phyloP scores from a whole-genome alignment of 2,888 invertebrate species.

The Folsomia candida region DNA sequence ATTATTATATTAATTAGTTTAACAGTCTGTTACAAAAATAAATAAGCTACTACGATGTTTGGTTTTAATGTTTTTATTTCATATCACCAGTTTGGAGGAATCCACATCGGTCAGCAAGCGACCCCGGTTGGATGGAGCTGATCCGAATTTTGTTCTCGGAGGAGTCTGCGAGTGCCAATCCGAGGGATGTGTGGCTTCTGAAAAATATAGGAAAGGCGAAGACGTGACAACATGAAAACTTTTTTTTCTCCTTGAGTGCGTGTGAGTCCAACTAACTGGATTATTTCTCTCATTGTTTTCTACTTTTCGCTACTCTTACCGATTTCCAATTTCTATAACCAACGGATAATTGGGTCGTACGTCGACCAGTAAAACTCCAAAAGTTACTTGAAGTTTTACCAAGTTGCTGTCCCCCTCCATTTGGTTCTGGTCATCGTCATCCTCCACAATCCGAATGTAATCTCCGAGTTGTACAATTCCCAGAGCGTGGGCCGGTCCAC shows the following conservation, averaged over 20 bases:
- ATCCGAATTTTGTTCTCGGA: constrained; percentile 46
- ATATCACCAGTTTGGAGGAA: constrained; percentile 40
- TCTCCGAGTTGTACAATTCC: constrained; percentile 50
- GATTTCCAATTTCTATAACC: constrained; percentile 49
- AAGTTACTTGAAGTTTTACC: constrained; percentile 44
- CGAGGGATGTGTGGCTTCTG: constrained; percentile 46
- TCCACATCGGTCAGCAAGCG: constrained; percentile 46
- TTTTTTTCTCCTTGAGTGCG: background rate
- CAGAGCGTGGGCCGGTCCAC: constrained; percentile 44
- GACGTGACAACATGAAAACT: background rate
- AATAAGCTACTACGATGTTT: no score
- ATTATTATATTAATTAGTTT: no score
- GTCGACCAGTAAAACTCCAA: constrained; percentile 45
- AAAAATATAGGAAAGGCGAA: no score
- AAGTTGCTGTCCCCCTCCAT: constrained; percentile 25
- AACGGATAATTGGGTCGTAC: constrained; percentile 45
- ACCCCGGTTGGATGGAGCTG: constrained; percentile 46
- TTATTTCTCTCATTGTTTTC: background rate
- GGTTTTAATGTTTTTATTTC: no score
- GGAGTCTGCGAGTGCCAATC: constrained; percentile 44
- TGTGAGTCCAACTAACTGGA: background rate
- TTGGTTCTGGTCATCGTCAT: constrained; percentile 24
- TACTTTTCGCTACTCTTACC: constrained; percentile 23
- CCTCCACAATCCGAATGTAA: constrained; percentile 37
- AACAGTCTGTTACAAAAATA: no score